These are phyloP conservation scores for Aricia agestis DNA, from an alignment of 1,140 invertebrate species.

Conservation along the genomic window DNA sequence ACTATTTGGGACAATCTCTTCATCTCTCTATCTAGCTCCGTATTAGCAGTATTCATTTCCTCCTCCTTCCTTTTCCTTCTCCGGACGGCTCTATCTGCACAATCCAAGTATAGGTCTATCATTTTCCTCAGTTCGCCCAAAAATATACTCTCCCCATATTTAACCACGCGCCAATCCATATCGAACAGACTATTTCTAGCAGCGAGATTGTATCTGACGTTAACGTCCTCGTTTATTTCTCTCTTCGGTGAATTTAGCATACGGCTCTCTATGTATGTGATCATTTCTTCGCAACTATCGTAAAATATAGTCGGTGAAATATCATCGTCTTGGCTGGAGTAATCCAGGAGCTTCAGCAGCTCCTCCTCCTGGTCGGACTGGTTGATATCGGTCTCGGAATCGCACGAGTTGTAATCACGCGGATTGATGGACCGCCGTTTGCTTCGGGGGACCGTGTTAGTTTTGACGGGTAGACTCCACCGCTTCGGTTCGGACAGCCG, in stretches of 20 bases:
- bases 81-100: constrained; percentile 45
- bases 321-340: constrained; percentile 73
- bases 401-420: constrained; percentile 66
- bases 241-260: constrained; percentile 42
- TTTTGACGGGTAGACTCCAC: constrained; percentile 67
- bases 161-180: constrained; percentile 72
- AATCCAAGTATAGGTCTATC: constrained; percentile 52
- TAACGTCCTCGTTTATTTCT: constrained; percentile 46
- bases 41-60: constrained; percentile 43
- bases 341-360: constrained; percentile 79
- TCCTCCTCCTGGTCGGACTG: constrained; percentile 89
- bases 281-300: constrained; percentile 63
- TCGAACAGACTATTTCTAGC: constrained; percentile 59
- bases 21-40: constrained; percentile 66
- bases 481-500: constrained; percentile 60
- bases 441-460: constrained; percentile 45
- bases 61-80: constrained; percentile 44
- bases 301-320: constrained; percentile 66
- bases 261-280: constrained; percentile 57
- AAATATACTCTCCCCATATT: constrained; percentile 71
- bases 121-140: constrained; percentile 65
- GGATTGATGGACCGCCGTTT: constrained; percentile 48
- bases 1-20: constrained; percentile 61
- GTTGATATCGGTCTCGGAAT: constrained; percentile 85
- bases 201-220: constrained; percentile 57